These are phyloP conservation scores for Phainopepla nitens DNA, from an alignment of 2,113 vertebrate species.

Conservation along the genomic window DNA sequence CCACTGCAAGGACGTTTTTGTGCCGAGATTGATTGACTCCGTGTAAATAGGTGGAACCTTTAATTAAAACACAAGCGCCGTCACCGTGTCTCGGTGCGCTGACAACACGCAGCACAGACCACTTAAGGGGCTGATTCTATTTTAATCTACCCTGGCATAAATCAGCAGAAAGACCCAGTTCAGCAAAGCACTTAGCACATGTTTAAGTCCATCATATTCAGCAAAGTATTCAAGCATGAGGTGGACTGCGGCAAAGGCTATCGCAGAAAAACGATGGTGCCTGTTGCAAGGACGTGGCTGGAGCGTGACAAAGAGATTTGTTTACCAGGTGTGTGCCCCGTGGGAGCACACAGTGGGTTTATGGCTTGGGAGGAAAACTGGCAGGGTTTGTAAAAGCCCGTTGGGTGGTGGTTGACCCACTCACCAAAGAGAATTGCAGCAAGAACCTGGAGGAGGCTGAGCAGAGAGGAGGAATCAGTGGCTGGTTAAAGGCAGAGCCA, in stretches of 20 bases:
- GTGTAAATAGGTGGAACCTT: conserved; percentile 62
- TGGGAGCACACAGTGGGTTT: not conserved
- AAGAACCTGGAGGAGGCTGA: not conserved
- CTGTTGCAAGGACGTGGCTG: not conserved
- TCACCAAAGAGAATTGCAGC: not conserved
- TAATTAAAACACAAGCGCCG: conserved; percentile 51
- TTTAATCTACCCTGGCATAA: conserved; percentile 46
- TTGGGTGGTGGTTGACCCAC: not conserved
- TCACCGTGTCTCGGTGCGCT: not conserved
- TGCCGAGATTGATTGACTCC: conserved; percentile 47
- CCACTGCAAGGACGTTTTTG: conserved; percentile 32
- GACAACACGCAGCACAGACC: not conserved
- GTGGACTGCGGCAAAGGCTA: not conserved
- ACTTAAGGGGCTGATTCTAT: conserved; percentile 40
- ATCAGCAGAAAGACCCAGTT: conserved; percentile 27
- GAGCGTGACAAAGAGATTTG: not conserved
- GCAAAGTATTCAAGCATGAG: conserved; percentile 27
- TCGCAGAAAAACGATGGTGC: not conserved
- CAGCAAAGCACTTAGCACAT: conserved; percentile 62
- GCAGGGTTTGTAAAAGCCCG: conserved; percentile 21
- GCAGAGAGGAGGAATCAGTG: not conserved
- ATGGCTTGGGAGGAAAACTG: not conserved
- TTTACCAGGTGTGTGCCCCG: not conserved
- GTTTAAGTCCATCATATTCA: conserved; percentile 47
- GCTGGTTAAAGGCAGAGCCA: not conserved